A percentile compares a stretch with the other conserved stretches of the same genome.
Evolutionary conservation across 2,797 vertebrate species (phyloP).

Genomic region (Benthosema pterotum): DNA sequence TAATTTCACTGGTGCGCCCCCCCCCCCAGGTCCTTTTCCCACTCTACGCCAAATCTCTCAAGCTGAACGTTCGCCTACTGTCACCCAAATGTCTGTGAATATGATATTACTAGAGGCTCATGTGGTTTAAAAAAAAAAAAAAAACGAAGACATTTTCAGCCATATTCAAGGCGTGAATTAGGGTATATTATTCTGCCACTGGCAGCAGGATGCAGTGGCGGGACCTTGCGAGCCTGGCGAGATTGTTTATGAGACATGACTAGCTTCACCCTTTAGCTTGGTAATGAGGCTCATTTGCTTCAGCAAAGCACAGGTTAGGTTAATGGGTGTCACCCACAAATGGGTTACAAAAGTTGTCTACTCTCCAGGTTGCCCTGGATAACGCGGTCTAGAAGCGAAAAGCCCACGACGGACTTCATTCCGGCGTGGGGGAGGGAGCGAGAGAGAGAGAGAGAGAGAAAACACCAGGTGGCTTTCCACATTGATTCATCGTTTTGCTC

Average conservation of each 20-base stretch:
- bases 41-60: too few species aligned
- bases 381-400: conserved; percentile 54
- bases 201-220: conserved; percentile 5
- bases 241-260: conserved; percentile 56
- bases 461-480: conserved; percentile 72
- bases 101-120: too few species aligned
- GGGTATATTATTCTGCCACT: too few species aligned
- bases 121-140: too few species aligned
- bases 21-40: too few species aligned
- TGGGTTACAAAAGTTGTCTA: conserved; percentile 58
- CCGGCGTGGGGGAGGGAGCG: too few species aligned
- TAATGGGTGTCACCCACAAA: conserved; percentile 69
- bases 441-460: conserved; percentile 17
- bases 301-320: conserved; percentile 57
- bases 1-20: too few species aligned
- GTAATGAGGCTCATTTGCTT: conserved; percentile 67
- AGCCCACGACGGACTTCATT: conserved; percentile 63
- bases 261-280: conserved; percentile 48
- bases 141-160: too few species aligned
- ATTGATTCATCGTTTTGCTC: conserved; percentile 76
- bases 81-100: too few species aligned
- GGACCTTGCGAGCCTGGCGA: conserved; percentile 32
- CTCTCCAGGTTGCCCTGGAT: conserved; percentile 61
- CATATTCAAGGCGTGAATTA: too few species aligned
- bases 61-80: too few species aligned